Evolutionary conservation across 2,888 invertebrate genomes (phyloP).

Genomic region (Aphidoletes aphidimyza): DNA sequence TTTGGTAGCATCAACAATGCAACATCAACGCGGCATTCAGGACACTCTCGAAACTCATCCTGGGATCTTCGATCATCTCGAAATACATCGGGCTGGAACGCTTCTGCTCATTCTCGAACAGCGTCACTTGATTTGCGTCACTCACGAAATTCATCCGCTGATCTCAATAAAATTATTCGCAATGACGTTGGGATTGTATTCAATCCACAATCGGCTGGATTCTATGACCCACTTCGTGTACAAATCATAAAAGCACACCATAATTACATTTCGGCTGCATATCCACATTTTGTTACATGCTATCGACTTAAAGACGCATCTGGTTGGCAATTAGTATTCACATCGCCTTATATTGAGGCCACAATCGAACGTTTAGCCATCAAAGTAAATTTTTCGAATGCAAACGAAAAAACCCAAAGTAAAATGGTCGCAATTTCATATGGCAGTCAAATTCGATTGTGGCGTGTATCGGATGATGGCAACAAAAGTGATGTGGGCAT

Average conservation of each 20-base stretch:
- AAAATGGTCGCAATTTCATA: slow-evolving; percentile 88
- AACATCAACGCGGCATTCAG: slow-evolving; percentile 60
- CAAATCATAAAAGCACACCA: slow-evolving; percentile 96
- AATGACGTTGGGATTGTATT: slow-evolving; percentile 80
- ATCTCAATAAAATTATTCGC: slow-evolving; percentile 76
- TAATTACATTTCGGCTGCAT: slow-evolving; percentile 97
- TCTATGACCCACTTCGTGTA: slow-evolving; percentile 88
- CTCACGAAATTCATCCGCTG: slow-evolving; percentile 78
- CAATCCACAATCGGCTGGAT: slow-evolving; percentile 69
- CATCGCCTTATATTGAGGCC: slow-evolving; percentile 89
- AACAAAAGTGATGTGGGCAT: slow-evolving; percentile 81
- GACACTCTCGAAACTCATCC: slow-evolving; percentile 85
- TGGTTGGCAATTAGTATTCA: slow-evolving; percentile 96
- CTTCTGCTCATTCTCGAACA: slow-evolving; percentile 78
- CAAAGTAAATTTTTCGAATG: slow-evolving; percentile 69
- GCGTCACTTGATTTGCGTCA: slow-evolving; percentile 84
- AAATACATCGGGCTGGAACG: slow-evolving; percentile 65
- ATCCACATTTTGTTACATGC: slow-evolving; percentile 94
- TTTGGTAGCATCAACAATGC: slow-evolving; percentile 52
- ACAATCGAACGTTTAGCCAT: slow-evolving; percentile 92
- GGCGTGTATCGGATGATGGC: slow-evolving; percentile 84
- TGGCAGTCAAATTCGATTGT: slow-evolving; percentile 79
- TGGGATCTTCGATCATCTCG: slow-evolving; percentile 74
- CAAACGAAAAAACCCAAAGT: slow-evolving; percentile 68
- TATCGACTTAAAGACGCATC: slow-evolving; percentile 94